Conservation (phyloP, 2,888 invertebrate species). For the Nymphalis urticae region DNA sequence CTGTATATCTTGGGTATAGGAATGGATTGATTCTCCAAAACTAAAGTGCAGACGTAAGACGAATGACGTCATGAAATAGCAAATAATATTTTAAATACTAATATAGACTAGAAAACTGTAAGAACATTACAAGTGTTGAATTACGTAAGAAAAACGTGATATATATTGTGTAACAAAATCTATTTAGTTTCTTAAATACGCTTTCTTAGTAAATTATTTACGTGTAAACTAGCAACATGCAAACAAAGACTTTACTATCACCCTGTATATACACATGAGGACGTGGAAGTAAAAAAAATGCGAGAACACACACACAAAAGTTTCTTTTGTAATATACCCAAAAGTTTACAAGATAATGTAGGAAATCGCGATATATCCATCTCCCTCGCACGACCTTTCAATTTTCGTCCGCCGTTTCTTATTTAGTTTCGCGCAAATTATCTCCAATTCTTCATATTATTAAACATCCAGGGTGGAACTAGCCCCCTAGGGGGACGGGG, state of each 20-base stretch:
- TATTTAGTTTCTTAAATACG: no score
- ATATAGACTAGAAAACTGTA: no score
- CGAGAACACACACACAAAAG: neutral
- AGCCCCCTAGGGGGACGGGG: constrained; percentile 57
- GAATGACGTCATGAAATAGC: no score
- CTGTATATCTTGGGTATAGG: no score
- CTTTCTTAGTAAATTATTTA: no score
- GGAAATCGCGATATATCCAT: constrained; percentile 13
- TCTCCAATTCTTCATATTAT: constrained; percentile 83
- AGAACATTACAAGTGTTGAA: no score
- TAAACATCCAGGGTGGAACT: constrained; percentile 79
- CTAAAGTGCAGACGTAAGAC: no score
- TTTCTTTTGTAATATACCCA: constrained; percentile 5
- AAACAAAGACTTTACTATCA: neutral
- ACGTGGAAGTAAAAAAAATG: constrained; percentile 3
- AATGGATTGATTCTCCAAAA: no score
- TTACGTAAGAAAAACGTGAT: no score
- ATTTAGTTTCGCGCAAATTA: constrained; percentile 83
- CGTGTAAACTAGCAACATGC: neutral
- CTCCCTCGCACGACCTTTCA: constrained; percentile 68
- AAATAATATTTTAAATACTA: no score
- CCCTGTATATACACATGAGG: neutral
- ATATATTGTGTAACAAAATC: no score
- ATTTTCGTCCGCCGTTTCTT: constrained; percentile 80
- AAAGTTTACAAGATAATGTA: constrained; percentile 11